Percentiles rank a stretch among this genome's conserved stretches.
Conservation (phyloP, 2,888 invertebrate genomes). For the Macrosiphum euphorbiae region DNA sequence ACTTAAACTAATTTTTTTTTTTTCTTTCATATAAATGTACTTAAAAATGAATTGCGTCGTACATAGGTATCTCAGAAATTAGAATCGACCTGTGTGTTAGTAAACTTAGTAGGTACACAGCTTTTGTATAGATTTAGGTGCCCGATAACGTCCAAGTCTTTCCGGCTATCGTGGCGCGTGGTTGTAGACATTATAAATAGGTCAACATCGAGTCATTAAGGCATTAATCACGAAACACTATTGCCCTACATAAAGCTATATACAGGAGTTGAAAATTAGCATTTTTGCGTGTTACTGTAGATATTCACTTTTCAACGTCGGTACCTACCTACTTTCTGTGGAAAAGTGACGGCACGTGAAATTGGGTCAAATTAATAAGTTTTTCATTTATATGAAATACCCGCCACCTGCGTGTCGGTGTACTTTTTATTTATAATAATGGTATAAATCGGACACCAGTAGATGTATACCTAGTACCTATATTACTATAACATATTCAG, state of each 20-base stretch:
- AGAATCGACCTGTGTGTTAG: neutral
- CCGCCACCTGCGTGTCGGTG: neutral
- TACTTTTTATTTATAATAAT: neutral
- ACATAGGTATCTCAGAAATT: neutral
- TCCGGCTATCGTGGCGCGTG: neutral
- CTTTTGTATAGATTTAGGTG: slow-evolving; percentile 27
- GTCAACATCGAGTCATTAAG: slow-evolving; percentile 32
- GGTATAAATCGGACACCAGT: neutral
- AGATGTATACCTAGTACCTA: neutral
- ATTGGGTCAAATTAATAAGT: slow-evolving; percentile 41
- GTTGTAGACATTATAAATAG: slow-evolving; percentile 38
- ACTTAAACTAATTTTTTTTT: neutral
- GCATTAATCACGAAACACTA: slow-evolving; percentile 46
- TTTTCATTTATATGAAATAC: neutral
- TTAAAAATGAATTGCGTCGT: neutral
- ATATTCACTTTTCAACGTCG: neutral
- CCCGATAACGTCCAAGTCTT: slow-evolving; percentile 38
- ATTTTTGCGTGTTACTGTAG: slow-evolving; percentile 44
- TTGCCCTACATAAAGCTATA: slow-evolving; percentile 9
- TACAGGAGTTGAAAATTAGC: slow-evolving; percentile 50
- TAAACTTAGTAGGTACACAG: neutral
- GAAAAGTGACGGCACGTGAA: neutral
- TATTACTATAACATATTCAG: neutral
- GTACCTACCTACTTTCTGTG: neutral
- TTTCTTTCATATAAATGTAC: neutral